Evolutionary conservation across 1,140 invertebrate species (phyloP).

Genomic region (Tyrophagus putrescentiae): DNA sequence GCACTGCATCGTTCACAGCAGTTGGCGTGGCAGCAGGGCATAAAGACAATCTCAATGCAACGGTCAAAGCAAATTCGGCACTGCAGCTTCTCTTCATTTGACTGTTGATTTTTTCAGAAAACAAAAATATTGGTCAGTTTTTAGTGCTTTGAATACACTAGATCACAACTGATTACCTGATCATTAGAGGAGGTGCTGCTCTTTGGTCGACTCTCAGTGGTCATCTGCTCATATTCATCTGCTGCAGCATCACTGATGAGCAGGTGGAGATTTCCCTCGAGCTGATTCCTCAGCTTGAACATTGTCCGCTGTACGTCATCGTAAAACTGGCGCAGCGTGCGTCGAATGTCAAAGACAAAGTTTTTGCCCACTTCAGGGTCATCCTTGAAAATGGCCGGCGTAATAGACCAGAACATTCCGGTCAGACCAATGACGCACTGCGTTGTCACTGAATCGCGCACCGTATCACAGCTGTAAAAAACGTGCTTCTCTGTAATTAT

Average conservation of each 20-base stretch:
- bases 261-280: background rate
- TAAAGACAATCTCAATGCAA: conserved; percentile 58
- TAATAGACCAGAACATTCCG: conserved; percentile 71
- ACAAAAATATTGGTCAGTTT: too few species aligned
- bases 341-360: conserved; percentile 71
- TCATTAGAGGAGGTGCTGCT: too few species aligned
- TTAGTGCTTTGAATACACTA: too few species aligned
- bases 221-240: too few species aligned
- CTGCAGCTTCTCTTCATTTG: conserved; percentile 53
- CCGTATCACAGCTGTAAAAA: conserved; percentile 78
- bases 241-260: too few species aligned
- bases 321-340: conserved; percentile 69
- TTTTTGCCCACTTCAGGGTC: conserved; percentile 40
- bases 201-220: too few species aligned
- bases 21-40: conserved; percentile 64
- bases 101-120: too few species aligned
- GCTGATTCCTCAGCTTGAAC: conserved; percentile 33
- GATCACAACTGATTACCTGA: too few species aligned
- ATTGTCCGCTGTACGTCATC: conserved; percentile 61
- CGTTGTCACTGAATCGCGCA: conserved; percentile 64
- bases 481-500: conserved; percentile 78
- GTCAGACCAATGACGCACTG: conserved; percentile 75
- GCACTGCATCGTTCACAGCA: conserved; percentile 54
- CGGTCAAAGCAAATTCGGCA: conserved; percentile 69
- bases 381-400: background rate